phyloP scores from a whole-genome alignment of 2,113 vertebrate genomes.

The Dascyllus trimaculatus region DNA sequence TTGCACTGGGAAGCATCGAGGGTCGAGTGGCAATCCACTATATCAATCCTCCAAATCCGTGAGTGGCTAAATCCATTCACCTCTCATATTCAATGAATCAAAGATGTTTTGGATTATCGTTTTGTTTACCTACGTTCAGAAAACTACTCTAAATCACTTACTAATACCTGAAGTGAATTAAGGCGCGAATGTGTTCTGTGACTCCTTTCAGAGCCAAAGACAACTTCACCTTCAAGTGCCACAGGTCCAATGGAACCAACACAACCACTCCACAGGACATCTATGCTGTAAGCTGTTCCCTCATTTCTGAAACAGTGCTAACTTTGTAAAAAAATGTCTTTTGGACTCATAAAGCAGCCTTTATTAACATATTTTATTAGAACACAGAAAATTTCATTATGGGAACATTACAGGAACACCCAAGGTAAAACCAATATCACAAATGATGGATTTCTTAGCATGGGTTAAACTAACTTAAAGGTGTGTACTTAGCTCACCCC shows the following conservation, averaged over 20 bases:
- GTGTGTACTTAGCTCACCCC: background rate
- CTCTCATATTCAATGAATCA: background rate
- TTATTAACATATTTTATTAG: background rate
- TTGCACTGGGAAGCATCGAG: conserved; percentile 98
- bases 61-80: conserved; percentile 75
- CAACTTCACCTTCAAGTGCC: conserved; percentile 99
- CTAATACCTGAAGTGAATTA: background rate
- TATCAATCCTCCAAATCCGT: conserved; percentile 99
- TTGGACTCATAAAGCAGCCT: background rate
- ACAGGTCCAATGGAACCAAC: conserved; percentile 98
- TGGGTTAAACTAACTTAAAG: background rate
- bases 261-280: conserved; percentile 98
- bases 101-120: background rate
- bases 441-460: background rate
- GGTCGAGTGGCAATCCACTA: conserved; percentile 99
- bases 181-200: conserved; percentile 5
- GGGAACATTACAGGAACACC: too few relatives aligned
- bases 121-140: background rate
- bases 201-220: conserved; percentile 91
- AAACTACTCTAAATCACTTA: background rate
- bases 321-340: background rate
- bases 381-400: background rate
- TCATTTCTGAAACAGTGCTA: background rate
- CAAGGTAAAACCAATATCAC: background rate
- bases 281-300: conserved; percentile 90